These are phyloP conservation scores for Vanacampus margaritifer DNA, from an alignment of 2,113 vertebrate species.

Conservation along the genomic window DNA sequence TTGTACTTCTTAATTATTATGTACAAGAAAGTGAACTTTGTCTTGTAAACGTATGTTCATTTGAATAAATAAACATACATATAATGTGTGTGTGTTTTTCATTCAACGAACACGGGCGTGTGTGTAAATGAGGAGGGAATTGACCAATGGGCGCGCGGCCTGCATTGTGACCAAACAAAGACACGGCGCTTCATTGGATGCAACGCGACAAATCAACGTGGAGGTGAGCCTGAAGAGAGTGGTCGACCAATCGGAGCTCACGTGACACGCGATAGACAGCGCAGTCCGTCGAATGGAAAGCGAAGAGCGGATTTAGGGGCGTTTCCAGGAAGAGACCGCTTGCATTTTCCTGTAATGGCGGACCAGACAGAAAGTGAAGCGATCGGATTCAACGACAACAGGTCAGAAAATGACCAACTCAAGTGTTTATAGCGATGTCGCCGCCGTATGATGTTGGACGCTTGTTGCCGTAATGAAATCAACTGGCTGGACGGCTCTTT, in stretches of 20 bases:
- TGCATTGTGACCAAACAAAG: slow-evolving; percentile 42
- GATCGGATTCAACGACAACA: slow-evolving; percentile 72
- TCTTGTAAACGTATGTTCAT: no score
- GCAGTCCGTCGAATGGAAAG: slow-evolving; percentile 34
- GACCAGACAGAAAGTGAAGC: slow-evolving; percentile 74
- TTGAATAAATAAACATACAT: no score
- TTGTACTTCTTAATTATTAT: no score
- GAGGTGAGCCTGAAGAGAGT: background rate
- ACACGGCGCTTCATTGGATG: slow-evolving; percentile 11
- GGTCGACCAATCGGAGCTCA: slow-evolving; percentile 31
- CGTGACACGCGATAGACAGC: slow-evolving; percentile 7
- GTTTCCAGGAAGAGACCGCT: slow-evolving; percentile 63
- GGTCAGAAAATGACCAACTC: slow-evolving; percentile 54
- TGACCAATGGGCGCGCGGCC: background rate
- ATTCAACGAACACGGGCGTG: no score
- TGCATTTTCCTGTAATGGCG: slow-evolving; percentile 76
- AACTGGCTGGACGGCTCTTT: background rate
- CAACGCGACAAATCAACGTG: slow-evolving; percentile 13
- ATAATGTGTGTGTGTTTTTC: no score
- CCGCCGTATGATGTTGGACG: no score
- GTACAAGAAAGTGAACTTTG: no score
- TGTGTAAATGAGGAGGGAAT: background rate
- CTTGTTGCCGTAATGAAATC: accelerated
- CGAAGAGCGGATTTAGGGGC: slow-evolving; percentile 19
- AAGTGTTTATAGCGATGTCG: background rate